Evolutionary conservation across 2,888 invertebrate species (phyloP).

Genomic region (Ypsolopha scabrella): DNA sequence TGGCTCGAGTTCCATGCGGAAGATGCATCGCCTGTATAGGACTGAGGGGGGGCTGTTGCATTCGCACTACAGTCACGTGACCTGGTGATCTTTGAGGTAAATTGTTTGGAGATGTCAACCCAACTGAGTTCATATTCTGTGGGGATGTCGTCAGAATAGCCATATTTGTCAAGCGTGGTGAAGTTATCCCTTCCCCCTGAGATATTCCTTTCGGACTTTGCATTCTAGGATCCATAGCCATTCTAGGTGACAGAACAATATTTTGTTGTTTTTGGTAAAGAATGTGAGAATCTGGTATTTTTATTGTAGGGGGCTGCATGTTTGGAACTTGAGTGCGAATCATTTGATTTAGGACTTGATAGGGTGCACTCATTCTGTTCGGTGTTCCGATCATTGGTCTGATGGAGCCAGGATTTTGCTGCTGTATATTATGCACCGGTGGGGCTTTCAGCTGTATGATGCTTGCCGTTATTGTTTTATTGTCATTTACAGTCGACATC

Average conservation of each 20-base stretch:
- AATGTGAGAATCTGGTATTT: constrained; percentile 71
- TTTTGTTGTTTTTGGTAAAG: constrained; percentile 58
- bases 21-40: constrained; percentile 57
- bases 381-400: constrained; percentile 40
- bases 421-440: constrained; percentile 31
- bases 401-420: constrained; percentile 7
- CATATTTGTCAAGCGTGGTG: constrained; percentile 51
- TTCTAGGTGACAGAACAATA: constrained; percentile 55
- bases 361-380: constrained; percentile 43
- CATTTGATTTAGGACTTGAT: constrained; percentile 57
- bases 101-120: constrained; percentile 46
- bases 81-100: constrained; percentile 52
- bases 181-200: constrained; percentile 42
- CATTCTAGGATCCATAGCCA: constrained; percentile 44
- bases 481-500: constrained; percentile 20
- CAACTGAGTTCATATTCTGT: constrained; percentile 40
- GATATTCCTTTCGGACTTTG: constrained; percentile 51
- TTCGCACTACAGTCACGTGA: constrained; percentile 63
- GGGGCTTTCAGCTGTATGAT: constrained; percentile 55
- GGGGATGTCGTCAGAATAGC: constrained; percentile 47
- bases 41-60: constrained; percentile 60
- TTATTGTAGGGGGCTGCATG: constrained; percentile 75
- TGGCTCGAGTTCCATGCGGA: constrained; percentile 43
- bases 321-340: constrained; percentile 50
- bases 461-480: constrained; percentile 45